A percentile compares a stretch with the other conserved stretches of the same genome.
phyloP scores from a whole-genome alignment of 2,113 vertebrate genomes.

The Psilopogon haemacephalus region DNA sequence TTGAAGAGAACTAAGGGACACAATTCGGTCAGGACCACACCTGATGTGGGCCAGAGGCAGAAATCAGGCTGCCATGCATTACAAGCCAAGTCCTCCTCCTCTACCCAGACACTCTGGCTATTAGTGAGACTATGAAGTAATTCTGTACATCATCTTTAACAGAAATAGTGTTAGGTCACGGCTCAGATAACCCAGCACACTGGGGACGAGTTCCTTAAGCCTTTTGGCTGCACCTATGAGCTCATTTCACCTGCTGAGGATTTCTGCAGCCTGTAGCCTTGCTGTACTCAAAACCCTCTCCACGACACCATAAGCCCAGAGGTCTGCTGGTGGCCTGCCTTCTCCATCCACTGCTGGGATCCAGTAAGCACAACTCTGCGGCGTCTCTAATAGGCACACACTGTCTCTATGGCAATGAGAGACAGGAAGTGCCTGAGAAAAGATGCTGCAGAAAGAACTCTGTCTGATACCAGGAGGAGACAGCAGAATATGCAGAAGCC shows the following conservation, averaged over 20 bases:
- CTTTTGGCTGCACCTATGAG: neutral
- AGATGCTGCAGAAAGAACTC: slow-evolving; percentile 43
- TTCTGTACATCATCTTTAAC: neutral
- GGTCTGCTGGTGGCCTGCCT: neutral
- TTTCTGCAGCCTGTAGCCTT: neutral
- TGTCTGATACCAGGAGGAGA: slow-evolving; percentile 63
- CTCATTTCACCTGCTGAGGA: neutral
- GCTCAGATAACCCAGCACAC: neutral
- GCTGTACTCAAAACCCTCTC: neutral
- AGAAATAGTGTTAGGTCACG: neutral
- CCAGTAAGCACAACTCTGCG: neutral
- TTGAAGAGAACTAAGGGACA: neutral
- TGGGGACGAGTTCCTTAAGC: neutral
- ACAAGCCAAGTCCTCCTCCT: neutral
- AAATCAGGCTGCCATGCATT: neutral
- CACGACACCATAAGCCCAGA: neutral
- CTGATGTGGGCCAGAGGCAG: neutral
- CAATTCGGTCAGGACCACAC: neutral
- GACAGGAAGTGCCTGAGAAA: slow-evolving; percentile 19
- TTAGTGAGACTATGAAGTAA: neutral
- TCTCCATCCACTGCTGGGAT: neutral
- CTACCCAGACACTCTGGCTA: neutral
- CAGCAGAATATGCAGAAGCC: slow-evolving; percentile 41
- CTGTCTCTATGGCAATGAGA: slow-evolving; percentile 69
- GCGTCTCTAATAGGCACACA: slow-evolving; percentile 3